Evolutionary conservation across 2,888 invertebrate species (phyloP).

Genomic region (Eupithecia abbreviata): DNA sequence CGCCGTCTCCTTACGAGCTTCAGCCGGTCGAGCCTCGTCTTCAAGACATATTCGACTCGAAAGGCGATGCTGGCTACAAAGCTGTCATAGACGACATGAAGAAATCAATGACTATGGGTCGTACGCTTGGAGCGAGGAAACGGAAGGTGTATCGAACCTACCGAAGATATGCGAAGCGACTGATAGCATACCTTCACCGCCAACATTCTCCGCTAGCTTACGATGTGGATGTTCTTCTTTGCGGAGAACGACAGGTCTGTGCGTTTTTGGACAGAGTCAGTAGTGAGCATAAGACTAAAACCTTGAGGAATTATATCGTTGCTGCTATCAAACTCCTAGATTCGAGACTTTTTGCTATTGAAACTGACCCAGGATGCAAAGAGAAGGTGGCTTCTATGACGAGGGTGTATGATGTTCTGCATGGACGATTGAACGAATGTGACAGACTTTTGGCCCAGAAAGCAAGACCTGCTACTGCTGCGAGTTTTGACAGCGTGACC

Average conservation of each 20-base stretch:
- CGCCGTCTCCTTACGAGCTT: conserved; percentile 75
- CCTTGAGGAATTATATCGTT: conserved; percentile 78
- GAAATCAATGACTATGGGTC: conserved; percentile 81
- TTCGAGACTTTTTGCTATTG: conserved; percentile 79
- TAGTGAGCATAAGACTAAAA: conserved; percentile 78
- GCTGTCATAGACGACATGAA: conserved; percentile 83
- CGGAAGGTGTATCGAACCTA: conserved; percentile 80
- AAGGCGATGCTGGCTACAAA: conserved; percentile 82
- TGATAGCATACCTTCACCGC: conserved; percentile 77
- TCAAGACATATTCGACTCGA: conserved; percentile 78
- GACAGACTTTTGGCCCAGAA: conserved; percentile 74
- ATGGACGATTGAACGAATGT: conserved; percentile 75
- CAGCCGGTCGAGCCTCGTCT: conserved; percentile 77
- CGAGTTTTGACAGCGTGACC: conserved; percentile 67
- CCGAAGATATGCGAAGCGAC: conserved; percentile 76
- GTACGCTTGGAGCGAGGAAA: conserved; percentile 75
- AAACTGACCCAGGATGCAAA: conserved; percentile 78
- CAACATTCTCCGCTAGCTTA: conserved; percentile 81
- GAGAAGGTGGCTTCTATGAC: conserved; percentile 81
- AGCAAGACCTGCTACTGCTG: conserved; percentile 56
- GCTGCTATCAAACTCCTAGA: conserved; percentile 80
- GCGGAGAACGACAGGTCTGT: conserved; percentile 78
- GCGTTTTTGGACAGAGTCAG: conserved; percentile 77
- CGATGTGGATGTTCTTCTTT: conserved; percentile 78
- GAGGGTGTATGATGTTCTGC: conserved; percentile 76